Evolutionary conservation across 2,113 vertebrate species (phyloP).

Genomic region (Cyprinus carpio): DNA sequence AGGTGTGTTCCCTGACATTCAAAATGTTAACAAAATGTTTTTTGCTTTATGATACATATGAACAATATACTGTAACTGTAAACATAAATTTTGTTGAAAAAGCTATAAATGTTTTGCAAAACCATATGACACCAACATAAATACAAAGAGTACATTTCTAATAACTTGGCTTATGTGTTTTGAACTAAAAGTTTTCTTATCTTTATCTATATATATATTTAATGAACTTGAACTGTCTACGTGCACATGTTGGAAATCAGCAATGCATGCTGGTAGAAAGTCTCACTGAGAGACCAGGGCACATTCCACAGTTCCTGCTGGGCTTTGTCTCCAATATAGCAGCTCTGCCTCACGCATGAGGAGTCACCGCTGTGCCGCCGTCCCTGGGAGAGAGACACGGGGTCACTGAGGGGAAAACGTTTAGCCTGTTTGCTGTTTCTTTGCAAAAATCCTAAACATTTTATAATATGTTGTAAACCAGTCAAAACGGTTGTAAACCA

Average conservation of each 20-base stretch:
- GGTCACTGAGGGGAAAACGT: slow-evolving; percentile 14
- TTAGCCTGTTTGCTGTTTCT: not conserved
- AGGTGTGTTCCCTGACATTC: too few species aligned
- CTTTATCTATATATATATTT: not conserved
- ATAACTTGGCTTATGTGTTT: not conserved
- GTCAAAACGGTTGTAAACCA: not conserved
- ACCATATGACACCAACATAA: not conserved
- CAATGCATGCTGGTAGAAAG: not conserved
- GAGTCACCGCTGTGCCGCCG: not conserved
- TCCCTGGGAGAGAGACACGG: slow-evolving; percentile 12
- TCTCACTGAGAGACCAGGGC: slow-evolving; percentile 7
- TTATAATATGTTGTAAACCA: slow-evolving; percentile 20
- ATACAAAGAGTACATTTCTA: not conserved
- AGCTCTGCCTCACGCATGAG: slow-evolving; percentile 36
- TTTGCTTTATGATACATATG: not conserved
- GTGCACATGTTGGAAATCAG: slow-evolving; percentile 3
- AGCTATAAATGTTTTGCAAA: not conserved
- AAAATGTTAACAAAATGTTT: too few species aligned
- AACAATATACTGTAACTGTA: not conserved
- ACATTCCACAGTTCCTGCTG: slow-evolving; percentile 55
- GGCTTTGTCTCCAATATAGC: slow-evolving; percentile 41
- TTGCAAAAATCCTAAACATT: slow-evolving; percentile 30
- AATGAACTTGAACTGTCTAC: not conserved
- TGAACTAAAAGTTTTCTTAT: not conserved
- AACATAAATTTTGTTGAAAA: not conserved